phyloP scores from a whole-genome alignment of 2,888 invertebrate species.

The Sesia bembeciformis region DNA sequence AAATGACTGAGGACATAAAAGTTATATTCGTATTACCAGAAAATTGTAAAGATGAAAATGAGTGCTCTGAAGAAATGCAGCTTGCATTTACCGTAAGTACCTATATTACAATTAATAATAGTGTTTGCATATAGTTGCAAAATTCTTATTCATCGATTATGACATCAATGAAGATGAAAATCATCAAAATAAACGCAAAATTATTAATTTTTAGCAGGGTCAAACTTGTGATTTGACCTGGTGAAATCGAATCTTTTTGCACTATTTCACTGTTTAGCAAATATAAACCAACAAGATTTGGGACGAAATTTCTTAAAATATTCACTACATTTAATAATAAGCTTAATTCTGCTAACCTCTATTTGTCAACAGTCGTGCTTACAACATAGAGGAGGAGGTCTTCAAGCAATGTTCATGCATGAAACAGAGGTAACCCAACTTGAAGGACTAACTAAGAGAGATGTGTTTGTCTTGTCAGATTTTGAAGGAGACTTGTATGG shows the following conservation, averaged over 20 bases:
- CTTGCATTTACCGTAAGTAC: conserved; percentile 72
- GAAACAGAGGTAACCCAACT: conserved; percentile 76
- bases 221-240: too few species aligned
- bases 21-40: conserved; percentile 72
- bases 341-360: not conserved
- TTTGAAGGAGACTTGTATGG: conserved; percentile 85
- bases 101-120: not conserved
- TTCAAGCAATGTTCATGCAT: conserved; percentile 77
- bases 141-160: too few species aligned
- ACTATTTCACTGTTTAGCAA: too few species aligned
- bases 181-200: too few species aligned
- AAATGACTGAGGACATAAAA: conserved; percentile 53
- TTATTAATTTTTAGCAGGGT: too few species aligned
- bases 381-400: conserved; percentile 68
- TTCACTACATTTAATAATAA: not conserved
- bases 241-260: too few species aligned
- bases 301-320: too few species aligned
- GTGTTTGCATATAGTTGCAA: not conserved
- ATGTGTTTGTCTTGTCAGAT: conserved; percentile 85
- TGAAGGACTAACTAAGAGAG: conserved; percentile 75
- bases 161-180: too few species aligned
- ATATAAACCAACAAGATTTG: too few species aligned
- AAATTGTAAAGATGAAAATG: conserved; percentile 57
- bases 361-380: conserved; percentile 62
- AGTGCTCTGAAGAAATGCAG: conserved; percentile 76